Evolutionary conservation across 2,888 invertebrate genomes (phyloP), one percentile per base, ranked within the genome.

Genomic region (Chirona hameri): DNA sequence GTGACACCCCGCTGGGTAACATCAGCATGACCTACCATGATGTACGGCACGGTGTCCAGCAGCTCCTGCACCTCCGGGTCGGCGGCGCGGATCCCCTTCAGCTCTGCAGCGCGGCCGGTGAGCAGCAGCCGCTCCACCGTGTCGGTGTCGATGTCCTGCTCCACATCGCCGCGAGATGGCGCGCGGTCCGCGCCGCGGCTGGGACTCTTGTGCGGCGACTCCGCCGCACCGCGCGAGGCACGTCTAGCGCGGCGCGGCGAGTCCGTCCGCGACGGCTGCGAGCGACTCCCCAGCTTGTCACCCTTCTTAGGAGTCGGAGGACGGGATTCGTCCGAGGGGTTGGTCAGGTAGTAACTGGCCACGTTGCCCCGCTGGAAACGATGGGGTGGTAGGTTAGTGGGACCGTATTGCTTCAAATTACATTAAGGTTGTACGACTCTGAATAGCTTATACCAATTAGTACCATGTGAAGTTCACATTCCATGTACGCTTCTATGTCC

Each of bases 41-140:
- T 94, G 87, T 94, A 94, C 18, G 97, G 97, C 27, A 97, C 94
- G 24, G 95, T 94, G 86, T 95, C 94, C 82, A 98, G 89, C 88
- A 98, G 97, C 86, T 92, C 92, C 88, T 92, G 93, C 82, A 97
- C 94, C 82, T 93, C 91, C 0, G 93, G 91, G 89, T 95, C 94
- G 87, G 92, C 94, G 88, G 95, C 95, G 57, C 94, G 94, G 87
- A 95, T 95, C 85, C 93, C 93, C 84, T 94, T 90, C 81, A 97
- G 90, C 85, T 94, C 92, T 83, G 93, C 91, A 9, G 84, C 83
- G n/a, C 84, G 21, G 7, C 76, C 83, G 12, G 84, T 84, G 27
- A 80, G 81, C 29, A 83, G 52, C 39, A 84, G 57, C 55, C 84
- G 24, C 24, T 82, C 82, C 48, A 82, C 81, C 52, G 83, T 57